Conservation (phyloP, 2,113 vertebrate species). For the Andinoacara biseriatus region DNA sequence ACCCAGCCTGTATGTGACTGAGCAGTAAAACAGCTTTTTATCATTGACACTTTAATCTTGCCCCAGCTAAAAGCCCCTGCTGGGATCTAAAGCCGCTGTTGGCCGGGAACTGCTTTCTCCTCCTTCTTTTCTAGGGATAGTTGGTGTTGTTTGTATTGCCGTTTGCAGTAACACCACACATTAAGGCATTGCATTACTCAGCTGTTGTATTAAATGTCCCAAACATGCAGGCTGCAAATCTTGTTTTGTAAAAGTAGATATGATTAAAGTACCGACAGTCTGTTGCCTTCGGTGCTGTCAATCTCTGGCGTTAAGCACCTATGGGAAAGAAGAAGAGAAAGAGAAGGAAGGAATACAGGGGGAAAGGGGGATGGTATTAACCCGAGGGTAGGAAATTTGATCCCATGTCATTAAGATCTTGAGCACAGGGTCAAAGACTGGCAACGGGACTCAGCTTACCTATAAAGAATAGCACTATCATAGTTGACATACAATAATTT, state of each 20-base stretch:
- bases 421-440: conserved; percentile 57
- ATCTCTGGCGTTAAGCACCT: conserved; percentile 50
- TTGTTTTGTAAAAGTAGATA: conserved; percentile 14
- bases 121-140: conserved; percentile 28
- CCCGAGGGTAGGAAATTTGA: conserved; percentile 70
- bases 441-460: conserved; percentile 30
- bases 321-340: conserved; percentile 36
- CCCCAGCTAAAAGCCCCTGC: conserved; percentile 61
- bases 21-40: conserved; percentile 76
- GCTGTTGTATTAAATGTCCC: conserved; percentile 9
- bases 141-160: conserved; percentile 45
- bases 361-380: conserved; percentile 19
- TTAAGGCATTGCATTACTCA: not conserved
- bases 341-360: conserved; percentile 2
- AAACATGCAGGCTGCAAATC: conserved; percentile 5
- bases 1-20: conserved; percentile 60
- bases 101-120: conserved; percentile 34
- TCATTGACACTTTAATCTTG: conserved; percentile 73
- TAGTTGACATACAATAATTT: conserved; percentile 1
- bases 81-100: conserved; percentile 70
- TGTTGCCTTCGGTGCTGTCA: conserved; percentile 57
- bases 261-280: not conserved
- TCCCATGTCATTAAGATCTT: conserved; percentile 57
- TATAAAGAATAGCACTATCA: conserved; percentile 3
- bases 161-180: conserved; percentile 28